Percentiles rank a stretch among this genome's conserved stretches.
Evolutionary conservation across 2,888 invertebrate species (phyloP).

Genomic region (Fragum whitleyi): DNA sequence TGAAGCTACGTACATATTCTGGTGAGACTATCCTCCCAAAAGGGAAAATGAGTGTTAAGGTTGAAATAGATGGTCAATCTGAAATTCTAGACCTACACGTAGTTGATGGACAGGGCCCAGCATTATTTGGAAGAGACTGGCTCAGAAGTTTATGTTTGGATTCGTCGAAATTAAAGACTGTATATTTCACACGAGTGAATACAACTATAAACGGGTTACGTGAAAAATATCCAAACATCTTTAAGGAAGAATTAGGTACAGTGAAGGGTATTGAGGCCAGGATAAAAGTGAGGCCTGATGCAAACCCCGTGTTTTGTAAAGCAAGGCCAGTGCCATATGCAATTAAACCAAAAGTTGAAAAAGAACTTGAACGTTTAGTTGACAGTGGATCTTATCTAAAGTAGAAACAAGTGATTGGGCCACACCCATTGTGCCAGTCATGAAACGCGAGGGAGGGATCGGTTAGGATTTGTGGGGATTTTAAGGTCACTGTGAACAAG

Average conservation of each 20-base stretch:
- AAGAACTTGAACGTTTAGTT: constrained; percentile 26
- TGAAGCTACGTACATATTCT: constrained; percentile 28
- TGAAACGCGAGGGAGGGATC: background rate
- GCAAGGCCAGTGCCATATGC: constrained; percentile 63
- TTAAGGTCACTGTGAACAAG: constrained; percentile 69
- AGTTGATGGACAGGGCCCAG: constrained; percentile 19
- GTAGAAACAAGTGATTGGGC: constrained; percentile 32
- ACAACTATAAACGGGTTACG: background rate
- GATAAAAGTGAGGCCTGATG: constrained; percentile 38
- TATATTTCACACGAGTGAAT: background rate
- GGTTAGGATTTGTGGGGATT: constrained; percentile 70
- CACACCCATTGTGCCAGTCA: constrained; percentile 18
- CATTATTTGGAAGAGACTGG: constrained; percentile 36
- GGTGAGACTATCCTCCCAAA: constrained; percentile 13
- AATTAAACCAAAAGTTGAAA: constrained; percentile 39
- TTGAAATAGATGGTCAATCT: constrained; percentile 14
- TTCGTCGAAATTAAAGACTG: constrained; percentile 10
- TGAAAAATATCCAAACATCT: constrained; percentile 17
- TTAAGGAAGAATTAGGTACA: constrained; percentile 35
- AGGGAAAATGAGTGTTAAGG: constrained; percentile 20
- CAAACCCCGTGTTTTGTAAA: constrained; percentile 60
- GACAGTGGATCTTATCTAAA: constrained; percentile 26
- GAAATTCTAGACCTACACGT: constrained; percentile 7
- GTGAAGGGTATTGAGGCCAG: constrained; percentile 45
- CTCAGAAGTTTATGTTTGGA: constrained; percentile 8